phyloP scores from a whole-genome alignment of 2,888 invertebrate species.

The Aleiodes alternator region DNA sequence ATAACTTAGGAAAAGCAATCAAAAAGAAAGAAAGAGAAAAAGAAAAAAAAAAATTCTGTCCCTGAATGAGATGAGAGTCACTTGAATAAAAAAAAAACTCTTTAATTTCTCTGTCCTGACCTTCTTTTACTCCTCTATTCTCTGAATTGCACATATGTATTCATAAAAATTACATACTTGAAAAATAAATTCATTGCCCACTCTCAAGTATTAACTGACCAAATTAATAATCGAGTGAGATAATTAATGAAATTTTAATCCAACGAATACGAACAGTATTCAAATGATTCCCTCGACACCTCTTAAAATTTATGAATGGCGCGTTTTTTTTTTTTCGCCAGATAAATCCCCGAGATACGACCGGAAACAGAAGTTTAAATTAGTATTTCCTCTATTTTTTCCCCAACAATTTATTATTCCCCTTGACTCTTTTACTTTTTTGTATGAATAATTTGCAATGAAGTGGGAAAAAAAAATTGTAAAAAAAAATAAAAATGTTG shows the following conservation, averaged over 20 bases:
- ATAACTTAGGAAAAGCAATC: constrained; percentile 14
- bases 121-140: too few relatives aligned
- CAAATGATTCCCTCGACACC: constrained; percentile 3
- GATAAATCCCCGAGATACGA: too few relatives aligned
- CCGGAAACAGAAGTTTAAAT: too few relatives aligned
- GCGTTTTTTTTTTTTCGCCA: background rate
- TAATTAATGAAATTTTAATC: background rate
- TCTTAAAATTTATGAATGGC: constrained; percentile 4
- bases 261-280: background rate
- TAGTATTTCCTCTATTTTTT: too few relatives aligned
- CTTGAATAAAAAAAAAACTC: background rate
- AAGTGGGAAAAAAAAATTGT: too few relatives aligned
- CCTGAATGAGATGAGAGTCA: background rate
- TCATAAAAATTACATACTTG: constrained; percentile 8
- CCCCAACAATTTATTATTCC: too few relatives aligned
- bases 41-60: background rate
- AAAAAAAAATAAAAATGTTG: too few relatives aligned
- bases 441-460: too few relatives aligned
- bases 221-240: background rate
- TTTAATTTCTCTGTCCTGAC: background rate
- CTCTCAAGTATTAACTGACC: background rate
- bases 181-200: constrained; percentile 4
- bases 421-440: too few relatives aligned
- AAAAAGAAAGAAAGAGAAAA: background rate
- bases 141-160: background rate